A percentile compares a stretch with the other conserved stretches of the same genome.
These are phyloP conservation scores for Lycaon pictus DNA, from an alignment of 2,113 vertebrate species.

Conservation along the genomic window DNA sequence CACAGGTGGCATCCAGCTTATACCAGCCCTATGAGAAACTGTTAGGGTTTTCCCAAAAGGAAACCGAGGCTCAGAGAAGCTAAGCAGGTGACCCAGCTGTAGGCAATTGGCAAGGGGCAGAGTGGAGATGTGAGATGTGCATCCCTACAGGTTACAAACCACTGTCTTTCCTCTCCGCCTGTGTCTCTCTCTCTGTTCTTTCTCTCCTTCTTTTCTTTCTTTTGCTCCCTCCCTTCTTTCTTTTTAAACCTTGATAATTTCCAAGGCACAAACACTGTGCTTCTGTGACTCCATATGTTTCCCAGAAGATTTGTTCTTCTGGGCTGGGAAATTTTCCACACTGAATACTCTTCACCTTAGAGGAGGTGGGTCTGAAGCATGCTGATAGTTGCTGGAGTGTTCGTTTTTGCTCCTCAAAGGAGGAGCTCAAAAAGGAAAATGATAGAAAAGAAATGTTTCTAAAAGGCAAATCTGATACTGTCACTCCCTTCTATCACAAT, in stretches of 20 bases:
- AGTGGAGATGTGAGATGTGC: not conserved
- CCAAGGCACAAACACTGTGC: not conserved
- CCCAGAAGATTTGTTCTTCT: not conserved
- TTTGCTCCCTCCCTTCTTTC: not conserved
- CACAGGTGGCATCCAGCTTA: too few species aligned
- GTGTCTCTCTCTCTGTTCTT: slow-evolving; percentile 56
- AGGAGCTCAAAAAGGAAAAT: not conserved
- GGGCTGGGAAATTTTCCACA: not conserved
- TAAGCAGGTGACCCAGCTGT: not conserved
- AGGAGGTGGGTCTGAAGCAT: not conserved
- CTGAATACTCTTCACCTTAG: not conserved
- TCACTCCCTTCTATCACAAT: not conserved
- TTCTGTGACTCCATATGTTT: not conserved
- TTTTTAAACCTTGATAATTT: not conserved
- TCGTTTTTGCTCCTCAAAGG: not conserved
- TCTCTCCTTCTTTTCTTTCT: slow-evolving; percentile 38
- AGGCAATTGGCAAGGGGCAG: not conserved
- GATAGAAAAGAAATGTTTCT: not conserved
- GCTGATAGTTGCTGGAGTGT: not conserved
- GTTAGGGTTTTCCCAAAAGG: not conserved
- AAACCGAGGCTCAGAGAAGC: rapidly evolving
- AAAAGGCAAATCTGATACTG: not conserved
- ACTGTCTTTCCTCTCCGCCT: not conserved
- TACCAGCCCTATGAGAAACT: not conserved
- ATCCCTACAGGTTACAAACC: rapidly evolving